Evolutionary conservation across 2,888 invertebrate species (phyloP).

Genomic region (Lasioglossum morio): DNA sequence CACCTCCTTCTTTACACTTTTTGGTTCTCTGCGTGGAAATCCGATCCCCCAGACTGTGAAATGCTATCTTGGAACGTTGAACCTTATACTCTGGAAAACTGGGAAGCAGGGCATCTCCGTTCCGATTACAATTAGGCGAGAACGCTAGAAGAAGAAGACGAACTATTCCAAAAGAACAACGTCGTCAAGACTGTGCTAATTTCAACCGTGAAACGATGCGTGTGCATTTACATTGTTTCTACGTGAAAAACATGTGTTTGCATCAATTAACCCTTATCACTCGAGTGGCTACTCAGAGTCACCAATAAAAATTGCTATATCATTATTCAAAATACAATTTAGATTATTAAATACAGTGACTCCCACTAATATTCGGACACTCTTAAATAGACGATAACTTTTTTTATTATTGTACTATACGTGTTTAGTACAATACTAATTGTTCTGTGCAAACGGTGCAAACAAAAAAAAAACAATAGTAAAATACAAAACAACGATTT

Average conservation of each 20-base stretch:
- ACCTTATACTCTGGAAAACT: neutral
- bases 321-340: too few species aligned
- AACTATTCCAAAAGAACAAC: neutral
- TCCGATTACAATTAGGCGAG: neutral
- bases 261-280: neutral
- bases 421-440: too few species aligned
- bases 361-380: too few species aligned
- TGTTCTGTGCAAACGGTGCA: too few species aligned
- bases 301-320: too few species aligned
- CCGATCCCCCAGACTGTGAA: neutral
- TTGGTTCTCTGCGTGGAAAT: neutral
- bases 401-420: too few species aligned
- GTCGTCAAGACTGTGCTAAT: neutral
- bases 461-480: too few species aligned
- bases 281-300: too few species aligned
- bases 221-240: neutral
- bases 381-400: too few species aligned
- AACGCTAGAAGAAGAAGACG: neutral
- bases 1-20: neutral
- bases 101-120: neutral
- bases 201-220: neutral
- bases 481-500: too few species aligned
- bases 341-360: too few species aligned
- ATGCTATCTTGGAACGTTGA: neutral
- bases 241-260: neutral